A percentile compares a stretch with the other conserved stretches of the same genome.
Conservation (phyloP, 2,888 invertebrate species). For the Trissoscelio sp. region DNA sequence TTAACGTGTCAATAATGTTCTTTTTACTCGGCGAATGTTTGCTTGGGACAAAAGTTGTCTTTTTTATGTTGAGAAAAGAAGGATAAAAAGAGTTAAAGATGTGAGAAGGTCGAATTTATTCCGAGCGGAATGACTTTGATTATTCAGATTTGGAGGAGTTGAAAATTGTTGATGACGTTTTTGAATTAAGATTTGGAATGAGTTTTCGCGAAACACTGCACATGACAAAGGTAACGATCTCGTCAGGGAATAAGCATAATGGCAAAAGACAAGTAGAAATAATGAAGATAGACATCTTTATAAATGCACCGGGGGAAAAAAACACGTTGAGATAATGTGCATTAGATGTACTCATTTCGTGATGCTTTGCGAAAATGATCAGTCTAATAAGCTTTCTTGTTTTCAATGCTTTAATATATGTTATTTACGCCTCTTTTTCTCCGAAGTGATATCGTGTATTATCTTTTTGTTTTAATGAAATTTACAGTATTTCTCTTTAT, state of each 20-base stretch:
- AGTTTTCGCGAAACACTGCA: slow-evolving; percentile 8
- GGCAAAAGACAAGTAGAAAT: slow-evolving; percentile 44
- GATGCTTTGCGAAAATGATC: slow-evolving; percentile 46
- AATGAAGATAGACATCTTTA: slow-evolving; percentile 51
- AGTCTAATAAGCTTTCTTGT: slow-evolving; percentile 48
- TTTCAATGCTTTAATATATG: slow-evolving; percentile 36
- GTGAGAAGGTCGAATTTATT: not conserved
- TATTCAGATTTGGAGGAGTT: not conserved
- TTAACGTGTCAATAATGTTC: not conserved
- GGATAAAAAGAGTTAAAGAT: not conserved
- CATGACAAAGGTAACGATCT: slow-evolving; percentile 42
- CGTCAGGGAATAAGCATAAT: slow-evolving; percentile 28
- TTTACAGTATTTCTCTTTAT: not conserved
- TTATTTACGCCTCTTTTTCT: slow-evolving; percentile 1
- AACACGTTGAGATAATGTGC: slow-evolving; percentile 21
- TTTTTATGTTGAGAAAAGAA: not conserved
- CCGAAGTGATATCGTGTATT: not conserved
- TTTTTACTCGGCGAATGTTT: not conserved
- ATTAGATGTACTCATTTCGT: slow-evolving; percentile 40
- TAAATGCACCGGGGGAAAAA: slow-evolving; percentile 34
- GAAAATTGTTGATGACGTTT: not conserved
- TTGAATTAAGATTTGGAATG: not conserved
- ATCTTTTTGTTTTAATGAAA: not conserved
- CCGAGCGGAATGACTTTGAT: not conserved
- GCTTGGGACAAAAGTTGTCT: not conserved